Evolutionary conservation across 2,797 vertebrate species (phyloP).

Genomic region (Paramormyrops hopkinsi): DNA sequence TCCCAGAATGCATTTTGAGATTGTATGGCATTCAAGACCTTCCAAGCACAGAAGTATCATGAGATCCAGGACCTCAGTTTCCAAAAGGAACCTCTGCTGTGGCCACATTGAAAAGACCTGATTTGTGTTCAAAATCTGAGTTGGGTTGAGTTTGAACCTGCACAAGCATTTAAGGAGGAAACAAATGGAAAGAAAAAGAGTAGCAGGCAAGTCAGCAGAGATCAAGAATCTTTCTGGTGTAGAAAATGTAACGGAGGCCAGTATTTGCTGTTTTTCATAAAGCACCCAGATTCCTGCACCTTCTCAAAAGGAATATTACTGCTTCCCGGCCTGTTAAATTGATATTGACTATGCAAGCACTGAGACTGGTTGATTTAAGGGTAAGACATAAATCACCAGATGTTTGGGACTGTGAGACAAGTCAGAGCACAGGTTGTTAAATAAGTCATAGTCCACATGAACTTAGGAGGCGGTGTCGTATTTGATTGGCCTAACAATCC

Average conservation of each 20-base stretch:
- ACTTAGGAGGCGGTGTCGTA: not conserved
- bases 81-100: not conserved
- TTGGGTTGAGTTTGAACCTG: not conserved
- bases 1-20: not conserved
- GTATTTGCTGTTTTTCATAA: not conserved
- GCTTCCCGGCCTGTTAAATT: not conserved
- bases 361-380: not conserved
- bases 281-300: not conserved
- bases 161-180: not conserved
- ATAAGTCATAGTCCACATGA: not conserved
- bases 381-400: not conserved
- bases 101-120: not conserved
- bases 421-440: not conserved
- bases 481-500: not conserved
- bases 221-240: not conserved
- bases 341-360: not conserved
- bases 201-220: not conserved
- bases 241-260: not conserved
- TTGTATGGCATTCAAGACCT: not conserved
- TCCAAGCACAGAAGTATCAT: not conserved
- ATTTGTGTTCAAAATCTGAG: not conserved
- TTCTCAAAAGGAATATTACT: not conserved
- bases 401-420: not conserved
- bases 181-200: not conserved
- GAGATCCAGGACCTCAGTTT: not conserved